A percentile compares a stretch with the other conserved stretches of the same genome.
phyloP scores from a whole-genome alignment of 1,140 invertebrate genomes.

The Cyrtorhinus lividipennis region DNA sequence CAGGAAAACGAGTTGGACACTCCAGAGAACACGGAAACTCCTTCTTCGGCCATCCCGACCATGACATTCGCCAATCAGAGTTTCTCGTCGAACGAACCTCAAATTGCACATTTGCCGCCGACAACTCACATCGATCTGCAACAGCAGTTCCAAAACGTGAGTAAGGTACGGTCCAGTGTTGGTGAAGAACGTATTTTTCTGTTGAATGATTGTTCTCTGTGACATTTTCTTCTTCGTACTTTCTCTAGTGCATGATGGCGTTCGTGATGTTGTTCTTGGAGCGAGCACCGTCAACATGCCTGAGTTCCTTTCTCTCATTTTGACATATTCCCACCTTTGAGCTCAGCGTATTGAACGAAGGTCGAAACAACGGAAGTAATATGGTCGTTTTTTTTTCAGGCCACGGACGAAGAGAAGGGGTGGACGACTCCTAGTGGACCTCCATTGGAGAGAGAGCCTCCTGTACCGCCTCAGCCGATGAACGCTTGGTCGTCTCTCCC shows the following conservation, averaged over 20 bases:
- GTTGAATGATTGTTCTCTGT: neutral
- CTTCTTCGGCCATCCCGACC: constrained; percentile 14
- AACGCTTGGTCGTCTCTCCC: constrained; percentile 1
- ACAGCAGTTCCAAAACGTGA: constrained; percentile 12
- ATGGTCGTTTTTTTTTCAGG: constrained; percentile 1
- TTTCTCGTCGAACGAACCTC: constrained; percentile 8
- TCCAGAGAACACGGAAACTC: constrained; percentile 7
- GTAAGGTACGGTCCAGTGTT: neutral
- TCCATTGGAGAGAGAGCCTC: neutral
- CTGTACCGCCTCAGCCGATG: neutral
- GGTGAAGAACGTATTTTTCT: neutral
- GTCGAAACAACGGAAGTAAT: no score
- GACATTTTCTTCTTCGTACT: neutral
- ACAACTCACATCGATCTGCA: neutral
- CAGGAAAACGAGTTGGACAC: constrained; percentile 21
- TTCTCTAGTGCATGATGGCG: neutral
- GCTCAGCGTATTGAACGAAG: no score
- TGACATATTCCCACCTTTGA: no score
- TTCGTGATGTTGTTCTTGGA: no score
- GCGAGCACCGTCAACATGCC: neutral
- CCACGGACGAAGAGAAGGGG: constrained; percentile 11
- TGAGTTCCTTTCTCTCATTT: neutral
- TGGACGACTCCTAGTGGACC: neutral
- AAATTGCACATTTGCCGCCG: neutral
- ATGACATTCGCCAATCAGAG: constrained; percentile 20